phyloP scores from a whole-genome alignment of 2,113 vertebrate species.

The Siphamia tubifer region DNA sequence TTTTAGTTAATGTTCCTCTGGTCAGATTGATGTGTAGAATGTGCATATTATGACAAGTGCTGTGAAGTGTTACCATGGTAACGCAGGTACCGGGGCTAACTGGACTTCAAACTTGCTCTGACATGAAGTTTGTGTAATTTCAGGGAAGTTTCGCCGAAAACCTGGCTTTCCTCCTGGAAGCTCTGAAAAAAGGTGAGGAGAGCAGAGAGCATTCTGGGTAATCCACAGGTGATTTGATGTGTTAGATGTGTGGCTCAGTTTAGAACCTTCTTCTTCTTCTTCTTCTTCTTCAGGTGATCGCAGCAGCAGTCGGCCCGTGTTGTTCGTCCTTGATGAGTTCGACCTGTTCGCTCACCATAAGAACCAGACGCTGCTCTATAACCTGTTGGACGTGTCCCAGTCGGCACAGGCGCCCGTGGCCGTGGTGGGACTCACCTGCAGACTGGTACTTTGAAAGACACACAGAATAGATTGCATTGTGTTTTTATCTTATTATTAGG shows the following conservation, averaged over 20 bases:
- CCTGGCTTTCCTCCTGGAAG: constrained; percentile 91
- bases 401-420: constrained; percentile 93
- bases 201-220: background rate
- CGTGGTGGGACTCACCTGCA: constrained; percentile 92
- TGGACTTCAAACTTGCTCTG: background rate
- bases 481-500: too few species aligned
- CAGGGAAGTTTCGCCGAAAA: constrained; percentile 98
- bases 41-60: too few species aligned
- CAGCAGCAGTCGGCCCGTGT: constrained; percentile 86
- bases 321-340: constrained; percentile 96
- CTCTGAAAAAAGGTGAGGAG: constrained; percentile 88
- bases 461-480: too few species aligned
- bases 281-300: constrained; percentile 80
- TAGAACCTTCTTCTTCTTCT: background rate
- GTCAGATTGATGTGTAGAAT: too few species aligned
- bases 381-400: constrained; percentile 95
- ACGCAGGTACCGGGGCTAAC: too few species aligned
- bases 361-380: constrained; percentile 97
- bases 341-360: constrained; percentile 97
- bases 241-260: background rate
- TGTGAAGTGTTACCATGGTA: too few species aligned
- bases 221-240: too few species aligned
- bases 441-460: constrained; percentile 86
- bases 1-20: too few species aligned
- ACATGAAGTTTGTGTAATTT: background rate